Conservation (phyloP, 2,888 invertebrate species). For the Troilus luridus region DNA sequence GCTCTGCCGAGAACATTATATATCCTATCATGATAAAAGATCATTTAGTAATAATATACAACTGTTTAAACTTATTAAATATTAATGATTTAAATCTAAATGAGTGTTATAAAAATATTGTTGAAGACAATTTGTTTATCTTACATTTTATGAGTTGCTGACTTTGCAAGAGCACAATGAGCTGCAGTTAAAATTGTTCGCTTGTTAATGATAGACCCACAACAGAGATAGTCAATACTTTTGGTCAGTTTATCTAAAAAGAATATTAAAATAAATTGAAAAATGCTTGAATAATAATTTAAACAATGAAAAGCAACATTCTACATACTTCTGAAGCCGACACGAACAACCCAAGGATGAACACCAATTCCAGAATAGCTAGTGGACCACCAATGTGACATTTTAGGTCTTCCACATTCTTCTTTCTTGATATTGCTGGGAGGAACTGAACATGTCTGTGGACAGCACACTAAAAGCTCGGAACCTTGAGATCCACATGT, state of each 20-base stretch:
- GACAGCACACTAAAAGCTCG: conserved; percentile 76
- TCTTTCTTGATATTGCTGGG: conserved; percentile 57
- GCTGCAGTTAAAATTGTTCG: conserved; percentile 81
- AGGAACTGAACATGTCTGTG: conserved; percentile 69
- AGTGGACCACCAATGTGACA: conserved; percentile 66
- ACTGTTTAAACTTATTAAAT: no score
- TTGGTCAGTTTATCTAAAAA: conserved; percentile 77
- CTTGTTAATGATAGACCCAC: conserved; percentile 79
- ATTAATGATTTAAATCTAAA: background rate
- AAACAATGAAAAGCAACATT: background rate
- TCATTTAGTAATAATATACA: no score
- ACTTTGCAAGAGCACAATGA: conserved; percentile 84
- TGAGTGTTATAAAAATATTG: background rate
- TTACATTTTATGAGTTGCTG: conserved; percentile 83
- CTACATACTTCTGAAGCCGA: conserved; percentile 81
- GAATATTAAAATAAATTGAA: conserved; percentile 62
- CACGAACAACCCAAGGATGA: conserved; percentile 82
- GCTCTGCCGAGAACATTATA: no score
- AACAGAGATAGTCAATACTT: conserved; percentile 81
- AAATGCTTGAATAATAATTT: conserved; percentile 48
- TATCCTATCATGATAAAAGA: no score
- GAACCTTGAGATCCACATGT: conserved; percentile 75
- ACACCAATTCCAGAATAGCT: conserved; percentile 73
- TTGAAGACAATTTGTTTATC: conserved; percentile 67
- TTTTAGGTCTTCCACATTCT: conserved; percentile 67